A percentile compares a stretch with the other conserved stretches of the same genome.
phyloP scores from a whole-genome alignment of 2,113 vertebrate genomes.

The Grantiella picta region DNA sequence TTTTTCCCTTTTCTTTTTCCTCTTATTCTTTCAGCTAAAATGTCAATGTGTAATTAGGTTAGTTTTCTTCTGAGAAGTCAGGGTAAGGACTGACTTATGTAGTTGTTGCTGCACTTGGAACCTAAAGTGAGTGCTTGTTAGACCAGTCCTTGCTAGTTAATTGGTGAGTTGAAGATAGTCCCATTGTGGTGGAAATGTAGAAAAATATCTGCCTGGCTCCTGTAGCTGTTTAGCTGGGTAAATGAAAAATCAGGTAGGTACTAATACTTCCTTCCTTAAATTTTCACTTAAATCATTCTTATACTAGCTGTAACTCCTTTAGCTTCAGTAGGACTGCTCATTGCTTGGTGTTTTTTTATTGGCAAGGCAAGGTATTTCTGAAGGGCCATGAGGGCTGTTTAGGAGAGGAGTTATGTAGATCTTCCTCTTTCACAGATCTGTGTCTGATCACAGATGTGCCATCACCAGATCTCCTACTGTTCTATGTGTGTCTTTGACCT shows the following conservation, averaged over 20 bases:
- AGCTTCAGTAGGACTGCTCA: neutral
- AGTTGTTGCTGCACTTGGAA: neutral
- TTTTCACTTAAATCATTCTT: neutral
- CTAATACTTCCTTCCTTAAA: neutral
- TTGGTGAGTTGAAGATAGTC: neutral
- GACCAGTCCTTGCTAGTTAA: neutral
- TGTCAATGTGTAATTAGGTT: neutral
- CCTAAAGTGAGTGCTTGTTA: neutral
- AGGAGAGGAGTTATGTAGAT: neutral
- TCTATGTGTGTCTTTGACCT: neutral
- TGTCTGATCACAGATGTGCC: neutral
- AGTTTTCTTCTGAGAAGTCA: neutral
- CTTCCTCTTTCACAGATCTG: neutral
- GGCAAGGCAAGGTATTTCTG: neutral
- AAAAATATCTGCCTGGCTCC: neutral
- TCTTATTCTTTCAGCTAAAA: neutral
- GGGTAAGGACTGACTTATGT: neutral
- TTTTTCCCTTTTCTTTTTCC: neutral
- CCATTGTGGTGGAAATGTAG: neutral
- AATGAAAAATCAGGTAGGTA: neutral
- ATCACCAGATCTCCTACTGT: accelerated
- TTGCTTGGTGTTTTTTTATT: neutral
- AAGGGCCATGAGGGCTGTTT: neutral
- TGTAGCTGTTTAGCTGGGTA: neutral
- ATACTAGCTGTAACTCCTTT: neutral